These are phyloP conservation scores for Poeciliopsis gracilis DNA, from an alignment of 2,797 vertebrate species.

Conservation along the genomic window DNA sequence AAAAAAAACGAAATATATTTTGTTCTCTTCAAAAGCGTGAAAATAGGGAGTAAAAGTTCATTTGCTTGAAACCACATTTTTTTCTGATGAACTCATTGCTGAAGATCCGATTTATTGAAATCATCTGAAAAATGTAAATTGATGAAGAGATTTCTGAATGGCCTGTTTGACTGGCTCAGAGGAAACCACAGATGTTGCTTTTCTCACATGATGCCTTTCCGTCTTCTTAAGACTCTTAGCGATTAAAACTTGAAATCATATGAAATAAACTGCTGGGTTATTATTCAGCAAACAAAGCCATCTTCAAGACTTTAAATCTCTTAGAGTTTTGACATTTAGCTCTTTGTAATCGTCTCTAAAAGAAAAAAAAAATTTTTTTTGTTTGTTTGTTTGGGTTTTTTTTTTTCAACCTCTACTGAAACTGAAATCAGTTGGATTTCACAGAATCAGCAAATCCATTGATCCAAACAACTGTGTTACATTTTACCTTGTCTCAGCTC, in stretches of 20 bases:
- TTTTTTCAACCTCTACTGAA: neutral
- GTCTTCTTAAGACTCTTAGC: neutral
- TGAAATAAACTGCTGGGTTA: neutral
- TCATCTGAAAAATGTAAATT: neutral
- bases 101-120: neutral
- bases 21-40: neutral
- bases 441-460: neutral
- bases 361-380: neutral
- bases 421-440: slow-evolving; percentile 3
- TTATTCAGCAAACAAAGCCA: neutral
- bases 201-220: neutral
- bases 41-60: neutral
- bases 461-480: neutral
- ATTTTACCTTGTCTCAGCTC: neutral
- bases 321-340: neutral
- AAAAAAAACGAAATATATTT: neutral
- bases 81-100: neutral
- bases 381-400: neutral
- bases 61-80: neutral
- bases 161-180: neutral
- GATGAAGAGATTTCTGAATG: neutral
- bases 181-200: neutral
- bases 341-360: neutral
- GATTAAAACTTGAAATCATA: too few species aligned
- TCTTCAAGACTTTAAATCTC: neutral